Evolutionary conservation across 2,113 vertebrate genomes (phyloP).

Genomic region (Ramphastos sulfuratus): DNA sequence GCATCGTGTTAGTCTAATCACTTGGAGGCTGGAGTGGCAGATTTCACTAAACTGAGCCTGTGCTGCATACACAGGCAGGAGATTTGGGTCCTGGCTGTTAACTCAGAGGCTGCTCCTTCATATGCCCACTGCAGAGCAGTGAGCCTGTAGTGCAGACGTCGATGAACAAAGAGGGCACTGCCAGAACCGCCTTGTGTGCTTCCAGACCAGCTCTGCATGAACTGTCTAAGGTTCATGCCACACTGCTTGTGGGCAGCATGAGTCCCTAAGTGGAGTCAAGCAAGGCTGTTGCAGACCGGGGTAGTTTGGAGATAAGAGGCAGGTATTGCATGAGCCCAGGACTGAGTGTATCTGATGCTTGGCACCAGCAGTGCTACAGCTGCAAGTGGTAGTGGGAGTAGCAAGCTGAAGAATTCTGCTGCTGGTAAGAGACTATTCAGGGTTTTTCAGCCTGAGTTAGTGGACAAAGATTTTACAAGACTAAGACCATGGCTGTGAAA

Average conservation of each 20-base stretch:
- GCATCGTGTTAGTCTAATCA: neutral
- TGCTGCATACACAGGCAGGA: neutral
- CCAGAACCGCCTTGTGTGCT: neutral
- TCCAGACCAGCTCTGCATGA: neutral
- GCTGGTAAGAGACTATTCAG: neutral
- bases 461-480: neutral
- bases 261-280: neutral
- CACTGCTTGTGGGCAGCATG: fast-evolving
- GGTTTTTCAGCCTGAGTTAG: neutral
- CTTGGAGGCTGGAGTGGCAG: neutral
- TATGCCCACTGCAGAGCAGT: fast-evolving
- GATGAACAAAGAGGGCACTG: neutral
- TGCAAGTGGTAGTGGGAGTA: neutral
- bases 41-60: neutral
- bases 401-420: neutral
- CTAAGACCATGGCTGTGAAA: neutral
- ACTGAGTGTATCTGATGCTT: neutral
- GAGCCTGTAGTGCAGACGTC: neutral
- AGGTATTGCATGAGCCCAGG: fast-evolving
- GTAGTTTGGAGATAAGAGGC: neutral
- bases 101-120: neutral
- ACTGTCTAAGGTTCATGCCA: fast-evolving
- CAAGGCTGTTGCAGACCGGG: neutral
- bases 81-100: neutral
- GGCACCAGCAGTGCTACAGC: neutral